Conservation (phyloP, 2,888 invertebrate species). For the Cylindroiulus punctatus region DNA sequence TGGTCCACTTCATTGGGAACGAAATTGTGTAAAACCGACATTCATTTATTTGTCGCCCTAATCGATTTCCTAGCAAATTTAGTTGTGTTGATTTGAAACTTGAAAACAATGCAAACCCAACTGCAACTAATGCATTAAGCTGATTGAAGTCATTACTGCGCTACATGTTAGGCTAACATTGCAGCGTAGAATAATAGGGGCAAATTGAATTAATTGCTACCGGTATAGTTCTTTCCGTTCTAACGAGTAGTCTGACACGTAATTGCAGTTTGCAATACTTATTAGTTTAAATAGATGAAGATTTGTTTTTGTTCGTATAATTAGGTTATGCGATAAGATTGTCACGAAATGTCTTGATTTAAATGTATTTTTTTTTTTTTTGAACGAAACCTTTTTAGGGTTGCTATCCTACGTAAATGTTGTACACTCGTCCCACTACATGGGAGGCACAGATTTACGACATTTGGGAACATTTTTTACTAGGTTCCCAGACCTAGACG, state of each 20-base stretch:
- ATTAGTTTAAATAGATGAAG: not conserved
- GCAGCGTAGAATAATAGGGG: not conserved
- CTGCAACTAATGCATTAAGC: not conserved
- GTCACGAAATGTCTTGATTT: not conserved
- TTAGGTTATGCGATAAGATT: not conserved
- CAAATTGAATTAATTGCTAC: not conserved
- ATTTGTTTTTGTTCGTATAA: not conserved
- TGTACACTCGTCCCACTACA: not conserved
- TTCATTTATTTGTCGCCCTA: no score
- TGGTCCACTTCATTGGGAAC: no score
- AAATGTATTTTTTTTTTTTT: not conserved
- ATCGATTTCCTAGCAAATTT: not conserved
- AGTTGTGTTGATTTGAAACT: not conserved
- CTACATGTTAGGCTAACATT: not conserved
- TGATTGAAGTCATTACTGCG: not conserved
- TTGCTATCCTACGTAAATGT: no score
- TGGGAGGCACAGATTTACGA: not conserved
- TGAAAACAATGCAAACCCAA: not conserved
- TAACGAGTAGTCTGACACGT: not conserved
- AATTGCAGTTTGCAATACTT: not conserved
- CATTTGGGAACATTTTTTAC: no score
- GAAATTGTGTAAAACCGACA: no score
- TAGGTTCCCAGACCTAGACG: no score
- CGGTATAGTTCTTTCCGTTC: not conserved
- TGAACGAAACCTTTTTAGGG: not conserved